These are phyloP conservation scores for Pogonophryne albipinna DNA, from an alignment of 2,797 vertebrate genomes.

Conservation along the genomic window DNA sequence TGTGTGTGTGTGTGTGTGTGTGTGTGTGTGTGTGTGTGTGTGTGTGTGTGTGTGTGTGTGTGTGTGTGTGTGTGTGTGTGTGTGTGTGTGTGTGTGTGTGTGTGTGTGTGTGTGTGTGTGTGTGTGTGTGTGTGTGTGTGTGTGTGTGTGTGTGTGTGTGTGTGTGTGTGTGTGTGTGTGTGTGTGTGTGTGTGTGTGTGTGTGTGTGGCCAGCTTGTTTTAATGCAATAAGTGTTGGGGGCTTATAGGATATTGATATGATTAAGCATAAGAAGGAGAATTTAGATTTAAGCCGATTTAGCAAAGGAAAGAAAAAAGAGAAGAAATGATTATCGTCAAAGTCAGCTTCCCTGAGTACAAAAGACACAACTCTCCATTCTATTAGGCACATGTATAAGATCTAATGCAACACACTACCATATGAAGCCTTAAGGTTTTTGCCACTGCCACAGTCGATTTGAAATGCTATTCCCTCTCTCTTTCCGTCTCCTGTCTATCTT, in stretches of 20 bases:
- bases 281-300: not conserved
- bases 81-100: constrained; percentile 11
- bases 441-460: too few species aligned
- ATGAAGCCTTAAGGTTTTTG: too few species aligned
- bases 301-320: not conserved
- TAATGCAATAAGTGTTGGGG: not conserved
- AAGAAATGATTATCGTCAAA: not conserved
- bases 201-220: not conserved
- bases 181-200: constrained; percentile 13
- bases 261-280: not conserved
- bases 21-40: constrained; percentile 1
- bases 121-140: not conserved
- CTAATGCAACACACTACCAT: too few species aligned
- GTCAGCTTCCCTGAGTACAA: not conserved
- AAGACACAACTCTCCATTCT: not conserved
- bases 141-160: constrained; percentile 7
- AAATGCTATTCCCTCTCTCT: too few species aligned
- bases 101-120: too few species aligned
- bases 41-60: constrained; percentile 21
- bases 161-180: constrained; percentile 16
- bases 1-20: not conserved
- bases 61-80: constrained; percentile 7
- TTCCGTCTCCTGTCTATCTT: too few species aligned
- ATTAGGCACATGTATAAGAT: not conserved
- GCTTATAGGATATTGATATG: constrained; percentile 9